Evolutionary conservation across 2,113 vertebrate species (phyloP), one percentile per base, ranked within the genome.

Genomic region (Heterotilapia buettikoferi): DNA sequence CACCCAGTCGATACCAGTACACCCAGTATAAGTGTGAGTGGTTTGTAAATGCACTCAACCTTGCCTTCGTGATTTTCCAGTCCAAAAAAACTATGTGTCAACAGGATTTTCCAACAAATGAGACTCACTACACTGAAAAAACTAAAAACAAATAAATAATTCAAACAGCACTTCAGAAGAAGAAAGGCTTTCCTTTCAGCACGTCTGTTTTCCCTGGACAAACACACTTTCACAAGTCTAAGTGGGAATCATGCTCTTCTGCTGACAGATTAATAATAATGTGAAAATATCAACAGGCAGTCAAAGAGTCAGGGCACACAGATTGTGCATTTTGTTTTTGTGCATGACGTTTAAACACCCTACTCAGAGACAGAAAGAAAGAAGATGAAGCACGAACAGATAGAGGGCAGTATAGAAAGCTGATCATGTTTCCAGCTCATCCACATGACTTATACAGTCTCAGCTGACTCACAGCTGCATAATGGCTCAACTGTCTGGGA

Each of bases 211-310:
- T 8, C 45, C 24, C 82, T 80, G 50, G 66, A 90, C 45, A 13
- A 29, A 90, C 53, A 79, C 43, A 53, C 54, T 85, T 71, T 88
- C 81, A 76, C 14, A 29, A 50, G 45, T 78, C 54, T 7, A 88
- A 87, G 66, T 26, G 36, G 80, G 83, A 90, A 86, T 84, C 82
- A 84, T 13, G 14, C 47, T 83, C 21, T 86, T 81, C 79, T 88
- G 13, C 19, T 68, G 63, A 81, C 66, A 50, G 89, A 80, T 84
- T 40, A 82, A 84, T 79, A 82, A 88, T 89, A 63, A 86, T 86
- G 63, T 83, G 73, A 54, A 87, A 91, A 91, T 61, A 73, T 86
- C 71, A 89, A 84, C 36, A 76, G 52, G 66, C 36, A 50, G 90
- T 71, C 83, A 86, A 88, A 71, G 13, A 63, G 66, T 54, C 12